These are phyloP conservation scores for Apeira syringaria DNA, from an alignment of 2,888 invertebrate genomes.

Conservation along the genomic window DNA sequence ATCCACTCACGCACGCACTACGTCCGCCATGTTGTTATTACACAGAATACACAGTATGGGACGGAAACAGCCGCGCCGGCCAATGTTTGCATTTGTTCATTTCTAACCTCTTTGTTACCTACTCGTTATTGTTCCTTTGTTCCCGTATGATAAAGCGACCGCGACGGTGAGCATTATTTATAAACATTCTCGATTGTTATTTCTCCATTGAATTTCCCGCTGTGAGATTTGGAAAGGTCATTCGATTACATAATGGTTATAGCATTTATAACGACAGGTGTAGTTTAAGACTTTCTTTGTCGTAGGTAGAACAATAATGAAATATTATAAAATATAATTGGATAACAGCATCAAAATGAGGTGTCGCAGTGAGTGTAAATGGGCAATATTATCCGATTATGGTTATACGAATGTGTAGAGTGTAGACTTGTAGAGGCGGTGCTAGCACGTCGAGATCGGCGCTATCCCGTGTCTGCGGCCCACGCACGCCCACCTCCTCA, in stretches of 20 bases:
- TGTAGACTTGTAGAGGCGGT: slow-evolving; percentile 39
- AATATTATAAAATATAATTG: slow-evolving; percentile 11
- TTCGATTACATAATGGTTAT: slow-evolving; percentile 32
- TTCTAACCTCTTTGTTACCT: slow-evolving; percentile 74
- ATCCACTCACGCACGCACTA: slow-evolving; percentile 46
- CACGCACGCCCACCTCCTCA: slow-evolving; percentile 58
- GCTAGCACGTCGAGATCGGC: slow-evolving; percentile 41
- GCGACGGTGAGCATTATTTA: slow-evolving; percentile 57
- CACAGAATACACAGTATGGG: slow-evolving; percentile 51
- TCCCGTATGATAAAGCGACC: slow-evolving; percentile 58
- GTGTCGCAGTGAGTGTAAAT: slow-evolving; percentile 39
- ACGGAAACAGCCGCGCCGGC: slow-evolving; percentile 59
- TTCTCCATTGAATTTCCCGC: slow-evolving; percentile 35
- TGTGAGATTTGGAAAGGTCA: slow-evolving; percentile 37
- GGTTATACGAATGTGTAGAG: slow-evolving; percentile 44
- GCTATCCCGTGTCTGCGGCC: slow-evolving; percentile 50
- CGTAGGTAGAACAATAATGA: slow-evolving; percentile 29
- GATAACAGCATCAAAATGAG: no score
- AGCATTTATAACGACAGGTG: slow-evolving; percentile 36
- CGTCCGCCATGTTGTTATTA: slow-evolving; percentile 67
- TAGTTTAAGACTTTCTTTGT: slow-evolving; percentile 31
- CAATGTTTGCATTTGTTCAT: slow-evolving; percentile 72
- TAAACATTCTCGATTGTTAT: slow-evolving; percentile 65
- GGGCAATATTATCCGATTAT: slow-evolving; percentile 53
- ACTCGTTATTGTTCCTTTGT: slow-evolving; percentile 73